Percentiles rank a stretch among this genome's conserved stretches.
Evolutionary conservation across 1,140 invertebrate species (phyloP).

Genomic region (Phocides pigmalion): DNA sequence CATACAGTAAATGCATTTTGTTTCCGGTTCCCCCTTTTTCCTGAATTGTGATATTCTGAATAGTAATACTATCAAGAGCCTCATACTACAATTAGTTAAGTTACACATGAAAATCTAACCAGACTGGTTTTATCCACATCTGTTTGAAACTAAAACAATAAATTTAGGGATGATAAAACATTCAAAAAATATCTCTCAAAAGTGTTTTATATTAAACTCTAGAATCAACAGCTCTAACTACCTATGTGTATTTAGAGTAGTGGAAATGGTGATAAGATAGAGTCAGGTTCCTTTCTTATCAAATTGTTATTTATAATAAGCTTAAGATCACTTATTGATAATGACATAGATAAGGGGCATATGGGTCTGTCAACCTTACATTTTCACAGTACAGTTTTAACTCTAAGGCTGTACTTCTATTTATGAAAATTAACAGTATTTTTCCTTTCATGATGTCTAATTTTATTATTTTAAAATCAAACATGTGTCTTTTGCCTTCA

Average conservation of each 20-base stretch:
- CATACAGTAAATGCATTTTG: no score
- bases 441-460: slow-evolving; percentile 49
- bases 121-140: no score
- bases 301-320: slow-evolving; percentile 78
- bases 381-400: slow-evolving; percentile 58
- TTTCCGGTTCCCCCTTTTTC: no score
- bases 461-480: slow-evolving; percentile 54
- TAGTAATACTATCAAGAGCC: no score
- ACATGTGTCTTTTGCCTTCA: slow-evolving; percentile 62
- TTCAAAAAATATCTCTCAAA: slow-evolving; percentile 8
- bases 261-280: slow-evolving; percentile 74
- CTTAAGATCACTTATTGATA: slow-evolving; percentile 79
- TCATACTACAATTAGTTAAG: no score
- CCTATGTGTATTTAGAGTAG: slow-evolving; percentile 50
- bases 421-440: slow-evolving; percentile 39
- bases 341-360: slow-evolving; percentile 63
- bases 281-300: slow-evolving; percentile 71
- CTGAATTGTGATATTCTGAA: no score
- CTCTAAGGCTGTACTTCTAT: slow-evolving; percentile 56
- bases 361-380: slow-evolving; percentile 50
- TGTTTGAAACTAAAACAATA: no score
- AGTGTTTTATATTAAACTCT: slow-evolving; percentile 4
- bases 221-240: slow-evolving; percentile 15
- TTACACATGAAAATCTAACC: no score
- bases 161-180: not conserved